Base-by-base conservation (phyloP, 2,888 invertebrate genomes). In the Drosophila ezoana region DNA sequence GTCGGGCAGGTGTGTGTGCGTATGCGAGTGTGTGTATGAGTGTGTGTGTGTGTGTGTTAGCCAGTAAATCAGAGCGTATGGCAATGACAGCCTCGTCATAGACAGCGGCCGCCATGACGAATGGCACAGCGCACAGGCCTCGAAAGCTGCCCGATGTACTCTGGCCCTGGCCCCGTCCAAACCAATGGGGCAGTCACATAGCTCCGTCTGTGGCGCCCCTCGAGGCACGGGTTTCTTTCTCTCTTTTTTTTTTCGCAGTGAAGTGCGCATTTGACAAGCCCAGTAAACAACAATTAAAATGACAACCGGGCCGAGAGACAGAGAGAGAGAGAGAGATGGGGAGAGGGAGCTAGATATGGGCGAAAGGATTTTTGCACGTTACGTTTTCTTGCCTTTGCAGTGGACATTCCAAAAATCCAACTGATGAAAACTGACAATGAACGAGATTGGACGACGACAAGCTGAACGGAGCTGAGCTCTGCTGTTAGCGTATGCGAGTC, bases 281-380 rank as follows among this genome's bases (percentile, higher is more conserved):
- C 87, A 79, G 89, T 83, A 89, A 90, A 89, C 89, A 90, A 89
- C 89, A 89, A 89, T 89, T 90, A 89, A 89, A 89, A 90, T 85
- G 90, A 89, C 86, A 86, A 86, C 28, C 80, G 67, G 70, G 51
- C 60, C 74, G 6, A 23, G 23, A 23, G 23, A 23, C 1, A 6
- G 6, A 23, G 23, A 1, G 23, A 23, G 23, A 23, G 23, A 6
- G 5, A 20, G 20, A 6, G 6, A 23, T 1, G 20, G 6, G 6
- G 23, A 23, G 64, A 73, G 73, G 66, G 4, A 35, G 35, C 35
- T 35, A 13, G 13, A 69, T 71, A 62, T 45, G 54, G 65, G 59
- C 77, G 62, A 82, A 82, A 76, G 83, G 66, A 72, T 68, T 70
- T 77, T 64, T 73, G 63, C 65, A 74, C 75, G 67, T 69, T 71